Percentiles rank a stretch among this genome's conserved stretches.
Conservation (phyloP, 2,797 vertebrate genomes). For the Sorex maritimensis region DNA sequence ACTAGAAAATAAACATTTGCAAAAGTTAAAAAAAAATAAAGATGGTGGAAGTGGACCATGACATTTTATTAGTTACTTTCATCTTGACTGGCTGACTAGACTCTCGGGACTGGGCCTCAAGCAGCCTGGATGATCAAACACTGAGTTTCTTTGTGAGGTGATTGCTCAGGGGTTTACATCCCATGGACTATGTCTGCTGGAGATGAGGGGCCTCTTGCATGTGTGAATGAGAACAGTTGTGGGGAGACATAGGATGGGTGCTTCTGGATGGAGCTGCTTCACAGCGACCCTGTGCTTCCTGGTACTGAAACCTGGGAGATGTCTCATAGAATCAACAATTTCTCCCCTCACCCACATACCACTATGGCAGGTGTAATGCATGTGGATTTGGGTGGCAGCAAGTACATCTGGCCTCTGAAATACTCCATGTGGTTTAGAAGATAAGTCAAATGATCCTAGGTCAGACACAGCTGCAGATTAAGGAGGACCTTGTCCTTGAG, state of each 20-base stretch:
- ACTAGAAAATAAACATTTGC: too few relatives aligned
- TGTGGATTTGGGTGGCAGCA: too few relatives aligned
- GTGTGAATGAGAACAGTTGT: conserved; percentile 92
- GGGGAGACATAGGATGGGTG: conserved; percentile 89
- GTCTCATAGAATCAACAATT: conserved; percentile 69
- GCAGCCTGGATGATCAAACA: conserved; percentile 94
- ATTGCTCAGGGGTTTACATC: conserved; percentile 90
- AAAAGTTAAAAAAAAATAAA: too few relatives aligned
- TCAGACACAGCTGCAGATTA: too few relatives aligned
- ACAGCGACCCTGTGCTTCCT: conserved; percentile 88
- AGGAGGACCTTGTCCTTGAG: too few relatives aligned
- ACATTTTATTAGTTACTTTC: conserved; percentile 84
- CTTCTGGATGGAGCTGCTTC: conserved; percentile 91
- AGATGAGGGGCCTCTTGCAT: conserved; percentile 95
- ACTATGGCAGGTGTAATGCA: too few relatives aligned
- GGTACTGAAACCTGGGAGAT: conserved; percentile 87
- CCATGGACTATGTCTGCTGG: conserved; percentile 92
- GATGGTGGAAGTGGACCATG: too few relatives aligned
- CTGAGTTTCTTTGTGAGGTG: conserved; percentile 93
- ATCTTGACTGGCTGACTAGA: conserved; percentile 93
- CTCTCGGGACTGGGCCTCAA: conserved; percentile 91
- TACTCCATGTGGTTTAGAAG: too few relatives aligned
- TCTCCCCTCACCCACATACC: too few relatives aligned
- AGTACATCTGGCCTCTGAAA: too few relatives aligned
- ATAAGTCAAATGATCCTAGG: too few relatives aligned